These are phyloP conservation scores for Nomada ruficornis DNA, from an alignment of 2,888 invertebrate genomes.

Conservation along the genomic window DNA sequence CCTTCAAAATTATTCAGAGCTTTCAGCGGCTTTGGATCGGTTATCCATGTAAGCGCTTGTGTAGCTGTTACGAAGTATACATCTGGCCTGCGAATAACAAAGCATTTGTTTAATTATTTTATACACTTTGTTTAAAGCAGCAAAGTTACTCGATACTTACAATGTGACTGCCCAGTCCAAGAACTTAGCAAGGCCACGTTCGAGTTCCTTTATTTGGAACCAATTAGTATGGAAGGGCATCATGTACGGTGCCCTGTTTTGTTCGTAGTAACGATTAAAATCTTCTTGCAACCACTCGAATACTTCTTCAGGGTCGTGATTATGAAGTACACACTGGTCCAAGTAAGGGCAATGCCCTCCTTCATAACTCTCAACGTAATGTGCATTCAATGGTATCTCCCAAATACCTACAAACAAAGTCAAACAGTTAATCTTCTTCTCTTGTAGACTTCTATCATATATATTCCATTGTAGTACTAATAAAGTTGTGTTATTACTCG, in stretches of 20 bases:
- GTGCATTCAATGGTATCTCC: constrained; percentile 96
- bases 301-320: constrained; percentile 92
- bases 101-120: neutral
- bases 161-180: constrained; percentile 91
- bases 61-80: constrained; percentile 95
- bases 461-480: neutral
- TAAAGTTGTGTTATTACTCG: constrained; percentile 86
- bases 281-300: constrained; percentile 96
- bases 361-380: constrained; percentile 94
- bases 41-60: constrained; percentile 96
- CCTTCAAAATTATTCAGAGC: constrained; percentile 90
- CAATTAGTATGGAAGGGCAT: constrained; percentile 98
- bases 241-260: constrained; percentile 96
- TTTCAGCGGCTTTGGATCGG: constrained; percentile 91
- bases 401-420: constrained; percentile 84
- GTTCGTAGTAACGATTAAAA: constrained; percentile 93
- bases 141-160: constrained; percentile 85
- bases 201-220: constrained; percentile 95
- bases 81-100: constrained; percentile 88
- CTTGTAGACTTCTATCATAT: neutral
- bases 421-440: neutral
- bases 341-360: constrained; percentile 96
- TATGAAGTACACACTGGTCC: constrained; percentile 96
- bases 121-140: neutral
- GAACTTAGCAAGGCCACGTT: constrained; percentile 93